These are phyloP conservation scores for Porites australiensis DNA, from an alignment of 64 coral and sea anemone genomes.

Conservation along the genomic window DNA sequence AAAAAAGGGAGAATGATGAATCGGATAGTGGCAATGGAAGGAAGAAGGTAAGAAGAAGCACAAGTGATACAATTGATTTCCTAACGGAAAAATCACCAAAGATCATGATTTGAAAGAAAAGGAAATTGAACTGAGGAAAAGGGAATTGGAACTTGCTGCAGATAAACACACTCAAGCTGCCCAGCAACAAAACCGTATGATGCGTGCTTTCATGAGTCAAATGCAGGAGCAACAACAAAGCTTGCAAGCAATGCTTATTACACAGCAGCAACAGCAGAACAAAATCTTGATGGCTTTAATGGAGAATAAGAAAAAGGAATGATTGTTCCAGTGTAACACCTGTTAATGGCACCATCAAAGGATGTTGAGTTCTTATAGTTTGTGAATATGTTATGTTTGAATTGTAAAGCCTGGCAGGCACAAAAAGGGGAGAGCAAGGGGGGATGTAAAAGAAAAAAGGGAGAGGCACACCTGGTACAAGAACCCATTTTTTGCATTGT, in stretches of 20 bases:
- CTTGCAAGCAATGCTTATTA: neutral
- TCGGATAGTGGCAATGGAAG: neutral
- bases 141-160: neutral
- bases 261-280: conserved; percentile 11
- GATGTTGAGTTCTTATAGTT: too few relatives aligned
- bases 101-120: neutral
- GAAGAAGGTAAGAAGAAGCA: conserved; percentile 9
- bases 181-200: neutral
- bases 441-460: too few relatives aligned
- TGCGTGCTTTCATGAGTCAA: neutral
- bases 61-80: conserved; percentile 5
- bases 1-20: conserved; percentile 15
- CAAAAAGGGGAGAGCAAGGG: too few relatives aligned
- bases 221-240: conserved; percentile 20
- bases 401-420: too few relatives aligned
- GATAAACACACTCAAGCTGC: neutral
- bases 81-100: neutral
- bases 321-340: neutral
- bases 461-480: too few relatives aligned
- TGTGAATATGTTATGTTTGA: too few relatives aligned
- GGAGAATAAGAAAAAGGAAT: neutral
- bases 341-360: too few relatives aligned
- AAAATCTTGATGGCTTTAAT: neutral
- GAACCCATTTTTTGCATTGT: too few relatives aligned
- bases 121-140: neutral